Evolutionary conservation across 1,140 invertebrate species (phyloP), one percentile per base, ranked within the genome.

Genomic region (Cydia strobilella): DNA sequence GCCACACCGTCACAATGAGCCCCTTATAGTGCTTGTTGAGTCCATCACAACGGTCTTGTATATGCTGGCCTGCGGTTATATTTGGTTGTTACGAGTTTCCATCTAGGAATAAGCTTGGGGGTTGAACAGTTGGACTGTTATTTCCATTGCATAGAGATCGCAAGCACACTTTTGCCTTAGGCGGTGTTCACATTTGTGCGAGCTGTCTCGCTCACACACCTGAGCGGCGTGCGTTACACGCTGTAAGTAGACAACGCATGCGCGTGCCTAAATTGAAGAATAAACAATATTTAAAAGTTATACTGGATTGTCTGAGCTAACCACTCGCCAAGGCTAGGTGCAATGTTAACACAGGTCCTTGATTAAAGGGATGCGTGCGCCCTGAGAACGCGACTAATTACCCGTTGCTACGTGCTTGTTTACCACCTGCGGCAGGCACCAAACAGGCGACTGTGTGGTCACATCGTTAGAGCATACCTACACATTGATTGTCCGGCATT

Each of bases 281-380:
- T 31, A 31, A 31, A 4, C 27, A 3, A 27, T 27, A 2, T 27
- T 27, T 3, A 27, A 27, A 3, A 48, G 13, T 2, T 48, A 48
- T 13, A 54, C n/a, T 54, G 51, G 51, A 18, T 54, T 7, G 7
- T 7, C 5, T 3, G 15, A 54, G n/a, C 23, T 6, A 10, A 12
- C 48, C 13, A 51, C 48, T n/a, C 48, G 13, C n/a, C 59, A 15
- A 15, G 15, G 63, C 25, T 7, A 25, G 20, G 10, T 12, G 63
- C 63, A 35, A 27, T 27, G 27, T n/a, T 9, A 65, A 65, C 63
- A 65, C 3, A 20, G 13, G 25, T 35, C 63, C 23, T 65, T 65
- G 63, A 65, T 65, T 65, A 65, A 35, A 65, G 63, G 63, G 54
- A 23, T 59, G 54, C 54, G 54, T 59, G 54, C 62, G 9, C 27